Evolutionary conservation across 2,888 invertebrate species (phyloP), one percentile per base, ranked within the genome.

Genomic region (Phrixothrix hirtus): DNA sequence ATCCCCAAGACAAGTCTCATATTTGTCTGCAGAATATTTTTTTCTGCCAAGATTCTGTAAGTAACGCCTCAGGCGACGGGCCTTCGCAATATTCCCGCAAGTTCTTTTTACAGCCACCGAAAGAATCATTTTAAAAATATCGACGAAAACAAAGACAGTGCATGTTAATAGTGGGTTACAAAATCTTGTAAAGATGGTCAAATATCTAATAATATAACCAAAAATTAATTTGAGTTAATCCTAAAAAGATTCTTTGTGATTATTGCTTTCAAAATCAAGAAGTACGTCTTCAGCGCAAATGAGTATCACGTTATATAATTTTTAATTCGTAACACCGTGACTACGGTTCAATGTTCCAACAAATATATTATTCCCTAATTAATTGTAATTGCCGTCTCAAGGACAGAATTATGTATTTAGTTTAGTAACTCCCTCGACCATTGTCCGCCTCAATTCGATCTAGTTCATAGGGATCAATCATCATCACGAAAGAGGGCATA

Each of bases 381-480:
- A 74, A 75, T 78, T 78, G 78, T 77, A 76, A 63, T 50, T 67
- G 69, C 62, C 69, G 58, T 60, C 64, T 74, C 78, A 78, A 77
- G 78, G 77, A 77, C 75, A 72, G 65, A 61, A 62, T 53, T 55
- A 61, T 54, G 70, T 71, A 72, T 69, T 61, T 63, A 65, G 65
- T 66, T 64, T 62, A 51, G 47, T 55, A 63, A 50, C 67, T 64
- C 62, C 62, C 32, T 14, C 69, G 63, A 68, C 68, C 65, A 60
- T 58, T 59, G 58, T 57, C 58, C 56, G 51, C 48, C n/a, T 50
- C 49, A 43, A 58, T 55, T 37, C 37, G 25, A 55, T 55, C 42
- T 36, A 35, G 57, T 47, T 46, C 51, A 44, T 38, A 39, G 54
- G 53, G 48, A 56, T 60, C 60, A 60, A 58, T 60, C 58, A 58